Conservation (phyloP, 2,797 vertebrate species). For the Pseudopleuronectes americanus region DNA sequence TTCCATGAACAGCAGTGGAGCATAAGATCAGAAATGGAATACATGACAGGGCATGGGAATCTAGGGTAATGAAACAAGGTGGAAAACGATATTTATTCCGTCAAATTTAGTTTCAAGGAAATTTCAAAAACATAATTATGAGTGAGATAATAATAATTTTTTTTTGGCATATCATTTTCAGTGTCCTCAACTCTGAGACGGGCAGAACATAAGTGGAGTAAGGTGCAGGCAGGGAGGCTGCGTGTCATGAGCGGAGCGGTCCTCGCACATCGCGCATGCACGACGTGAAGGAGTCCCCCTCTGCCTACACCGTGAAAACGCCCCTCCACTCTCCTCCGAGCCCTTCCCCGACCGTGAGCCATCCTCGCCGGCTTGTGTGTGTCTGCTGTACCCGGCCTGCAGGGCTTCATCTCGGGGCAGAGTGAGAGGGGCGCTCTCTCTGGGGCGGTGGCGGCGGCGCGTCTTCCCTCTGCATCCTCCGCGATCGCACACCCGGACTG, state of each 20-base stretch:
- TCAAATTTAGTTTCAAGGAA: too few species aligned
- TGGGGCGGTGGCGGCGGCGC: conserved; percentile 68
- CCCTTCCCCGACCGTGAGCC: conserved; percentile 50
- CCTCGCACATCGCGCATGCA: conserved; percentile 63
- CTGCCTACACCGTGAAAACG: conserved; percentile 72
- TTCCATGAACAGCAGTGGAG: neutral
- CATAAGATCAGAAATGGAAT: neutral
- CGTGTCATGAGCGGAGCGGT: conserved; percentile 55
- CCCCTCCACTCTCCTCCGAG: conserved; percentile 69
- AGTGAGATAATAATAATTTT: neutral
- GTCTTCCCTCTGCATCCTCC: conserved; percentile 64
- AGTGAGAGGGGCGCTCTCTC: conserved; percentile 45
- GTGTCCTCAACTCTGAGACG: neutral
- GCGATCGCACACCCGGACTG: conserved; percentile 72
- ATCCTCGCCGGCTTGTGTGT: conserved; percentile 59
- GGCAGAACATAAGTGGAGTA: conserved; percentile 28
- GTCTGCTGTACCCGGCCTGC: conserved; percentile 63
- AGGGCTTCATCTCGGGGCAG: conserved; percentile 65
- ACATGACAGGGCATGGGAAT: neutral
- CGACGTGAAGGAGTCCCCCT: conserved; percentile 78
- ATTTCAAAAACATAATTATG: neutral
- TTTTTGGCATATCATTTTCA: neutral
- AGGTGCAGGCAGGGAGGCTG: conserved; percentile 37
- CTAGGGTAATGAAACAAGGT: too few species aligned
- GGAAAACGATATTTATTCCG: too few species aligned